Conservation (phyloP, 2,113 vertebrate genomes). For the Seriola quinqueradiata region DNA sequence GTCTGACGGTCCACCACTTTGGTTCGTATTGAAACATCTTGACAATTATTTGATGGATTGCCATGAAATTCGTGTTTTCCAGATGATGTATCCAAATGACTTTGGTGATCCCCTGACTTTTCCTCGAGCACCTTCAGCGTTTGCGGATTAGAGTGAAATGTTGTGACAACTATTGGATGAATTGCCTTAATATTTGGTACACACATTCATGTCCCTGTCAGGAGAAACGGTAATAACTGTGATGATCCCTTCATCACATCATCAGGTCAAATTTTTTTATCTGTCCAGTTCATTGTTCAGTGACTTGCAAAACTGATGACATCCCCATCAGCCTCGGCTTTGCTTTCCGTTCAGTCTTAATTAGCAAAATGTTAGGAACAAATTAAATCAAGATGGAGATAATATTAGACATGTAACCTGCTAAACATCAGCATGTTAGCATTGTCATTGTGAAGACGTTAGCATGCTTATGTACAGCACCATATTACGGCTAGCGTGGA, state of each 20-base stretch:
- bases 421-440: neutral
- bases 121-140: neutral
- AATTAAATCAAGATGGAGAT: neutral
- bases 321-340: neutral
- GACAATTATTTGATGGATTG: neutral
- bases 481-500: neutral
- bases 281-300: neutral
- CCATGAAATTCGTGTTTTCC: neutral
- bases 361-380: slow-evolving; percentile 1
- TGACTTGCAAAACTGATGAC: neutral
- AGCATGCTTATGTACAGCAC: neutral
- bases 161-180: neutral
- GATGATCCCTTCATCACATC: neutral
- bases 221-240: neutral
- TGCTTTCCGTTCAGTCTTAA: neutral
- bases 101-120: neutral
- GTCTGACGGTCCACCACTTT: neutral
- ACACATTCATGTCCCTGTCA: neutral
- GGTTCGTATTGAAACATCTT: neutral
- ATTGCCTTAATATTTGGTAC: neutral
- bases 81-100: too few relatives aligned
- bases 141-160: neutral
- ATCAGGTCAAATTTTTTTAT: neutral
- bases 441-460: neutral
- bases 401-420: neutral